Base-by-base conservation (phyloP, 2,888 invertebrate species). In the Phyllotreta cruciferae region DNA sequence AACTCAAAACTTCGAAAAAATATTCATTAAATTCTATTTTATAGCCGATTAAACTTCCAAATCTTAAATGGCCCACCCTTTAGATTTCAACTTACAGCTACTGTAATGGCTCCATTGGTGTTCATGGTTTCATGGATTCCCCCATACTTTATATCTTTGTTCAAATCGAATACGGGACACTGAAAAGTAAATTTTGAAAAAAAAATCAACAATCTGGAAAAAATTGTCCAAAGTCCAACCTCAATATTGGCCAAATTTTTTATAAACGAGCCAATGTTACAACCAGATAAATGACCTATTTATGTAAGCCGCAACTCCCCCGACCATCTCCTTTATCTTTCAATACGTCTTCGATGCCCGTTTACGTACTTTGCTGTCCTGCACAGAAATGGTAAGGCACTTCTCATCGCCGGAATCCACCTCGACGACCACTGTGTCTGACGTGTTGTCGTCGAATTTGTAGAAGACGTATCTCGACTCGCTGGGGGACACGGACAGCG, bases 131-230 rank as follows among this genome's bases (percentile, higher is more conserved):
- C 87, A 78, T 87, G 89, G 67, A 86, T 87, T 0, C 93, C 93
- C 64, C 88, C 87, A 72, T 88, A 93, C 61, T 89, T 83, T 7
- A 93, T 88, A 72, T 91, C 91, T 61, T 87, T 84, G 70, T 92
- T 91, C 64, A 90, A 85, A 78, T 94, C 94, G 75, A 90, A 90
- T 1, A 94, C 91, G 7, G 94, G 94, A 77, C 94, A 94, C 93
- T 94, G 77, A 65, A 14, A 60, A 41, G 8, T 5, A 4, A 53
- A 53, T 10, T 44, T 14, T 44, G 39, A 24, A 37, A 49, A 36
- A 39, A 10, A 24, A 36, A 11, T 9, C 42, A 38, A 47, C 10
- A n/a, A n/a, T 50, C 6, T 34, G 37, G 11, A 50, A 14, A 24
- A n/a, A n/a, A n/a, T n/a, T n/a, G n/a, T n/a, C n/a, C n/a, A 10